Base-by-base conservation (phyloP, 1,140 invertebrate genomes). In the Euura lappo region DNA sequence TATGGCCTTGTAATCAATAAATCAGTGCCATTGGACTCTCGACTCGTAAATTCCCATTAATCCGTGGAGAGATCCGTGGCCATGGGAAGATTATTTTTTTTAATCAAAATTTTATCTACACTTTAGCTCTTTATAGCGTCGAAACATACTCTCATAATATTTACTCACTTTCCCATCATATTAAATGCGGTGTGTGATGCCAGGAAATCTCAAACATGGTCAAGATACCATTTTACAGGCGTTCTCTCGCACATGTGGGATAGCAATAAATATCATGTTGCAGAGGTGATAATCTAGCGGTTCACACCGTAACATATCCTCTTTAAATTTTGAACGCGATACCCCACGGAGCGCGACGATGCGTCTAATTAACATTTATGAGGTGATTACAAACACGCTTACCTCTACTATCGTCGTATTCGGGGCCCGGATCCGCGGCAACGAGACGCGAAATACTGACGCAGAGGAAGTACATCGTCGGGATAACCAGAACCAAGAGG, bases 401-500 rank as follows among this genome's bases (percentile, higher is more conserved):
- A 83, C 81, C 74, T 66, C 74, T 77, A 46, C 4, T 44, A 60
- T 76, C 69, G 8, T 43, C 28, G 60, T 7, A 72, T 6, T 69
- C 2, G 10, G 44, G 42, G 69, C 46, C 65, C 28, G 13, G 2
- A 45, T 70, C 72, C 6, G 75, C 79, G 11, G 73, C 70, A 70
- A 81, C 75, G 11, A 79, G 67, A 44, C 76, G 74, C 28, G 73
- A 71, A 4, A 81, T 67, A 75, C 72, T 81, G 44, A 79, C 69
- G 69, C 78, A 81, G 13, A 83, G 44, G 70, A 79, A 80, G 67
- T 86, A 87, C 69, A 81, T 77, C 13, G 76, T 74, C 42, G 84
- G 85, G 75, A 87, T 80, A 43, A 75, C 75, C 65, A 86, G 75
- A 44, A 83, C 79, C 44, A 82, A 72, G 42, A 84, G 68, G 74